These are phyloP conservation scores for Notospermus geniculatus DNA, from an alignment of 1,140 invertebrate genomes.

Conservation along the genomic window DNA sequence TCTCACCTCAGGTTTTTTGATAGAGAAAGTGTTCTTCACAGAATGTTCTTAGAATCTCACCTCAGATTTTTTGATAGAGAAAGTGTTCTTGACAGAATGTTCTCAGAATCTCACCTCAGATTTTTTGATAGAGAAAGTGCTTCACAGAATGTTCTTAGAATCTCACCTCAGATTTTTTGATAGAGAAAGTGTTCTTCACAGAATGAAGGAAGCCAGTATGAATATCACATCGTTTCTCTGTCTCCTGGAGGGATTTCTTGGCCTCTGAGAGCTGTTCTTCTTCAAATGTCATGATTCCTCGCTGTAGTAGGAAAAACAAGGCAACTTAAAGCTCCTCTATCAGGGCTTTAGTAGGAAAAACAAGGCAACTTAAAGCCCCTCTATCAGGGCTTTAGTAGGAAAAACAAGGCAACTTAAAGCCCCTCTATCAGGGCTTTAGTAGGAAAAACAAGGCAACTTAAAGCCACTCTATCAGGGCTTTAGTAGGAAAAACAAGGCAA, in stretches of 20 bases:
- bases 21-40: constrained; percentile 22
- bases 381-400: too few relatives aligned
- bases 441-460: too few relatives aligned
- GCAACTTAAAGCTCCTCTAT: too few relatives aligned
- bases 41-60: too few relatives aligned
- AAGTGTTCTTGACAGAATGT: constrained; percentile 13
- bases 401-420: too few relatives aligned
- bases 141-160: constrained; percentile 5
- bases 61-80: neutral
- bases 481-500: too few relatives aligned
- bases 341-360: too few relatives aligned
- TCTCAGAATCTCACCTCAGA: too few relatives aligned
- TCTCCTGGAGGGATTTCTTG: constrained; percentile 62
- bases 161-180: constrained; percentile 14
- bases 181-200: constrained; percentile 22
- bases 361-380: too few relatives aligned
- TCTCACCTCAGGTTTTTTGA: constrained; percentile 15
- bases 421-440: too few relatives aligned
- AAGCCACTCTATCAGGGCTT: too few relatives aligned
- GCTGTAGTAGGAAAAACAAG: constrained; percentile 55
- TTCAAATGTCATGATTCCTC: constrained; percentile 72
- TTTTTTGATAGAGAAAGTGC: too few relatives aligned
- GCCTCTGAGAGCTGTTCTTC: constrained; percentile 66
- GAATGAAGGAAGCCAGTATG: constrained; percentile 40
- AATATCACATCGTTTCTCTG: constrained; percentile 63